A percentile compares a stretch with the other conserved stretches of the same genome.
phyloP scores from a whole-genome alignment of 2,888 invertebrate species.

The Sinotaia quadrata region DNA sequence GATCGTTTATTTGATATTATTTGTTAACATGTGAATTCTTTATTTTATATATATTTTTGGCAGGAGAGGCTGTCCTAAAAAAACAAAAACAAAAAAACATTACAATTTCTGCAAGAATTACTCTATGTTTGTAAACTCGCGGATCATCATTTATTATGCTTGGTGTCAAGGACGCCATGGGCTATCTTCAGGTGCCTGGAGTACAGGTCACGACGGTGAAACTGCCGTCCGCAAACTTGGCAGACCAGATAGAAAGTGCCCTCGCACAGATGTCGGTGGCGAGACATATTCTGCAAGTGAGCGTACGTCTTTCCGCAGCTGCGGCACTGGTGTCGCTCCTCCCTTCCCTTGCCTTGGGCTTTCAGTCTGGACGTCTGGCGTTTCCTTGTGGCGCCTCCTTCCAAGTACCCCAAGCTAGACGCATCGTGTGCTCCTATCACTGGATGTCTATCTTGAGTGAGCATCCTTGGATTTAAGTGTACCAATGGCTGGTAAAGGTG shows the following conservation, averaged over 20 bases:
- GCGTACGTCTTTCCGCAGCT: conserved; percentile 33
- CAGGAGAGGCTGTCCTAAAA: background rate
- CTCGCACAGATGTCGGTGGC: conserved; percentile 32
- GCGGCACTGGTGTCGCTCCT: conserved; percentile 22
- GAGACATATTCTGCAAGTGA: conserved; percentile 28
- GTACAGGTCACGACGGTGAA: conserved; percentile 26
- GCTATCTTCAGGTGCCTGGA: conserved; percentile 7
- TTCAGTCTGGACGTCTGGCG: background rate
- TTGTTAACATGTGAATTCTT: background rate
- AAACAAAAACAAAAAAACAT: background rate
- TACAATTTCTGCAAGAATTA: background rate
- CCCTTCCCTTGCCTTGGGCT: background rate
- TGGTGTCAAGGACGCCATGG: conserved; percentile 9
- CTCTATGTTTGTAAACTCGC: background rate
- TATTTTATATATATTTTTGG: background rate
- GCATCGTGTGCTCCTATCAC: too few species aligned
- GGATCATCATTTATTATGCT: background rate
- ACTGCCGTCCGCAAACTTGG: conserved; percentile 27
- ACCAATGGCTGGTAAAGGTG: too few species aligned
- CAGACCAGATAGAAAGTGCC: conserved; percentile 25
- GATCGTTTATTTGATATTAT: too few species aligned
- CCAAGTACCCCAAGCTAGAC: background rate
- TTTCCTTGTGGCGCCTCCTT: background rate
- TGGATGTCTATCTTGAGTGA: too few species aligned
- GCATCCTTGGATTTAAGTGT: too few species aligned